phyloP scores from a whole-genome alignment of 2,113 vertebrate genomes.

The Triplophysa siluroides region DNA sequence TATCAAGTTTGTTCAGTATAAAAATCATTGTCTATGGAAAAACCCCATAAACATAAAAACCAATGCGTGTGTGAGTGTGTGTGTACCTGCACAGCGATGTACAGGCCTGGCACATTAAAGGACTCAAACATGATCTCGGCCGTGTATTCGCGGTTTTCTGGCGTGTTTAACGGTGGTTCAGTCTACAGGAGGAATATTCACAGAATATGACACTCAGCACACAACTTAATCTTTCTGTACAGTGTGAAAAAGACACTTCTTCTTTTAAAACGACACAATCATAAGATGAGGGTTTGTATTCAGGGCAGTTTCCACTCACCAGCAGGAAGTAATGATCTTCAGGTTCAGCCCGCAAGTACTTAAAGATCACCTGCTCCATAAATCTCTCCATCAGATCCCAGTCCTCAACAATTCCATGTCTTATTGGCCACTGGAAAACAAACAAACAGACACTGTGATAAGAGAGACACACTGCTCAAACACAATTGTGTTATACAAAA shows the following conservation, averaged over 20 bases:
- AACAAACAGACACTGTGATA: neutral
- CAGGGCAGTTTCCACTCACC: constrained; percentile 72
- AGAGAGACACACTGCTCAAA: neutral
- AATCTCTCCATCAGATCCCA: constrained; percentile 99
- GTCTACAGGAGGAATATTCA: constrained; percentile 73
- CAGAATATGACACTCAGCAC: too few relatives aligned
- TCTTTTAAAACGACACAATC: too few relatives aligned
- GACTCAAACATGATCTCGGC: constrained; percentile 99
- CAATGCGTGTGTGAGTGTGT: neutral
- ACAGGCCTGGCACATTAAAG: constrained; percentile 96
- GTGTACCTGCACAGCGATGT: constrained; percentile 95
- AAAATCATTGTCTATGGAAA: too few relatives aligned
- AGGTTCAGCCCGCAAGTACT: constrained; percentile 95
- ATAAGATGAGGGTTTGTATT: too few relatives aligned
- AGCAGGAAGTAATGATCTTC: constrained; percentile 99
- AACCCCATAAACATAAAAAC: neutral
- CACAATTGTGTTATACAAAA: too few relatives aligned
- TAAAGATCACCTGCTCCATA: constrained; percentile 99
- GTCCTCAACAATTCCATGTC: constrained; percentile 98
- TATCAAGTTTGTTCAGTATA: too few relatives aligned
- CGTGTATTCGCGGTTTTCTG: constrained; percentile 98
- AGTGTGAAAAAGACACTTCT: too few relatives aligned
- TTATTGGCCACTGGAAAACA: constrained; percentile 89
- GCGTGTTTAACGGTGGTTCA: constrained; percentile 97
- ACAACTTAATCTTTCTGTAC: too few relatives aligned